Percentiles rank a stretch among this genome's conserved stretches.
These are phyloP conservation scores for Ceratina calcarata DNA, from an alignment of 1,140 invertebrate species.

Conservation along the genomic window DNA sequence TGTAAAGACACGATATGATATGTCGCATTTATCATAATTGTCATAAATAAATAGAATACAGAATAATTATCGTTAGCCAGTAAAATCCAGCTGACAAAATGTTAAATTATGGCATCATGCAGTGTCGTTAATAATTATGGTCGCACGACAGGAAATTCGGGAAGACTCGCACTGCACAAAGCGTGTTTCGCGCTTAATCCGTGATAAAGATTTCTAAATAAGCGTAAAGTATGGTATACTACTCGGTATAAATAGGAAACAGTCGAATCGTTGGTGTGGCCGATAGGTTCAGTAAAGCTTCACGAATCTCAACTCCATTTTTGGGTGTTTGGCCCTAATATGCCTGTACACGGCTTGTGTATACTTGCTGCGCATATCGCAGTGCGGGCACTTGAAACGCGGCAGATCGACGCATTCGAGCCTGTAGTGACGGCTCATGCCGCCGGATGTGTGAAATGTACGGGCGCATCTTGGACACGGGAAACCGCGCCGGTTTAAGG, in stretches of 20 bases:
- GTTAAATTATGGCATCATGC: too few species aligned
- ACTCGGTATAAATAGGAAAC: conserved; percentile 6
- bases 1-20: too few species aligned
- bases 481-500: conserved; percentile 51
- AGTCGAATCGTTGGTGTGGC: neutral
- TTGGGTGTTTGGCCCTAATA: conserved; percentile 60
- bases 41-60: too few species aligned
- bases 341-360: conserved; percentile 69
- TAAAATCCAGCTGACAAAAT: too few species aligned
- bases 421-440: conserved; percentile 66
- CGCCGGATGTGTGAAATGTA: conserved; percentile 60
- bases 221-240: too few species aligned
- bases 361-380: conserved; percentile 70
- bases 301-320: conserved; percentile 63
- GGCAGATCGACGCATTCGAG: conserved; percentile 68
- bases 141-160: too few species aligned
- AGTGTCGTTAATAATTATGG: too few species aligned
- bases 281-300: conserved; percentile 58
- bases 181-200: too few species aligned
- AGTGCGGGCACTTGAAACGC: conserved; percentile 68
- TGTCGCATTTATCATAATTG: too few species aligned
- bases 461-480: conserved; percentile 62
- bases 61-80: too few species aligned
- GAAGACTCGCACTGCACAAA: too few species aligned
- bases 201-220: too few species aligned